phyloP scores from a whole-genome alignment of 2,888 invertebrate species.

The Eristalis pertinax region DNA sequence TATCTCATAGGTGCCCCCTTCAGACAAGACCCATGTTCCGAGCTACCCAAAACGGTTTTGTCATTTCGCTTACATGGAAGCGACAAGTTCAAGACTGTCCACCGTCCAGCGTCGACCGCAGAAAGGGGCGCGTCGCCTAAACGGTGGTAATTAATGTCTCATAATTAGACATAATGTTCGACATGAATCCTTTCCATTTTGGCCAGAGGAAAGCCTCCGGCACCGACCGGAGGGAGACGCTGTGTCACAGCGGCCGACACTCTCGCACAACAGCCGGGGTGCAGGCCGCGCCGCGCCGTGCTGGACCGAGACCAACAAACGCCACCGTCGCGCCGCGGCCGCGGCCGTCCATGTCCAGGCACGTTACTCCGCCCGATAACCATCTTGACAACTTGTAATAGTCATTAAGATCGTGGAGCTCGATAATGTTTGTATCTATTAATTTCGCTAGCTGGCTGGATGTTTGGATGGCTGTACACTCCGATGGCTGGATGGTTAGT shows the following conservation, averaged over 20 bases:
- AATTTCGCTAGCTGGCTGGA: slow-evolving; percentile 54
- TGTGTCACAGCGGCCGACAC: slow-evolving; percentile 34
- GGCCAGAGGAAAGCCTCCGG: slow-evolving; percentile 60
- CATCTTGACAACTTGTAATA: slow-evolving; percentile 73
- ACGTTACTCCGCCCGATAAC: slow-evolving; percentile 70
- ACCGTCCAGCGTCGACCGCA: slow-evolving; percentile 10
- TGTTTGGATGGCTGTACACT: not conserved
- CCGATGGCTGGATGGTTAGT: not conserved
- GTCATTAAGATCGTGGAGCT: slow-evolving; percentile 72
- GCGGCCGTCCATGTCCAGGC: slow-evolving; percentile 71
- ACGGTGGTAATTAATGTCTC: slow-evolving; percentile 71
- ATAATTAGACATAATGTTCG: slow-evolving; percentile 73
- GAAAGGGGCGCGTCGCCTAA: slow-evolving; percentile 69
- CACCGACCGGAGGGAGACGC: slow-evolving; percentile 41
- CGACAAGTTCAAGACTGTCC: slow-evolving; percentile 66
- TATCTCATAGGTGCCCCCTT: slow-evolving; percentile 49
- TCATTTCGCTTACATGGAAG: slow-evolving; percentile 61
- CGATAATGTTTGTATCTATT: slow-evolving; percentile 72
- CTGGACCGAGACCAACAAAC: slow-evolving; percentile 40
- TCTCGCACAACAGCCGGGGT: not conserved
- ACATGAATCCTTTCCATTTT: slow-evolving; percentile 72
- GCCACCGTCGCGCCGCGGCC: slow-evolving; percentile 60
- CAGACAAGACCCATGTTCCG: slow-evolving; percentile 45
- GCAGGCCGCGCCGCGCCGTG: not conserved
- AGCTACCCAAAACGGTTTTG: slow-evolving; percentile 70